Base-by-base conservation (phyloP, 1,140 invertebrate species). In the Pemphigus obesinymphae region DNA sequence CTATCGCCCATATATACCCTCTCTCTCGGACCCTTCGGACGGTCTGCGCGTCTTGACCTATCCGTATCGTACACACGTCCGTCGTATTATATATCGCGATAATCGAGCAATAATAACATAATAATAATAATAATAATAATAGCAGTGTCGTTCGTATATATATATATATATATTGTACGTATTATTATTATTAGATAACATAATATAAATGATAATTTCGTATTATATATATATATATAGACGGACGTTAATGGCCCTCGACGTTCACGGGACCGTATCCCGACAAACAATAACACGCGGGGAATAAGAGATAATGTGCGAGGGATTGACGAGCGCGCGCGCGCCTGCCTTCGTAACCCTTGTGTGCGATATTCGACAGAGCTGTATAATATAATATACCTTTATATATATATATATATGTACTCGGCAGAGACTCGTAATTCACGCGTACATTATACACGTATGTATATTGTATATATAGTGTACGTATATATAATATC, bases 181-280 rank as follows among this genome's bases (percentile, higher is more conserved):
- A n/a, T n/a, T n/a, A n/a, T n/a, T n/a, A n/a, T n/a, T n/a, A n/a
- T n/a, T n/a, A n/a, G n/a, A n/a, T n/a, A 4, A 40, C 37, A 48
- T 70, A 40, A 23, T 72, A 29, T 29, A 48, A 72, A 72, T 29
- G 43, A 72, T 72, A 48, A 29, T 72, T 29, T 17, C 23, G 11
- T 43, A 40, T 70, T 8, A 13, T 43, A 34, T 66, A 37, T 26
- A 37, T 37, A 43, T 45, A 70, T 4, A 23, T 29, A 15, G 73
- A 7, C 2, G 75, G 53, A 78, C 53, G 34, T 26, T 55, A 55
- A 76, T 58, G 34, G 53, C 75, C 37, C 75, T 78, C 55, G 76
- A 80, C 23, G 76, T 63, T 63, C 76, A 80, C 76, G 76, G 31
- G 55, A 61, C 76, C 76, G 76, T 80, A 45, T 43, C 76, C 55